Conservation (phyloP, 1,140 invertebrate species). For the Eupeodes corollae region DNA sequence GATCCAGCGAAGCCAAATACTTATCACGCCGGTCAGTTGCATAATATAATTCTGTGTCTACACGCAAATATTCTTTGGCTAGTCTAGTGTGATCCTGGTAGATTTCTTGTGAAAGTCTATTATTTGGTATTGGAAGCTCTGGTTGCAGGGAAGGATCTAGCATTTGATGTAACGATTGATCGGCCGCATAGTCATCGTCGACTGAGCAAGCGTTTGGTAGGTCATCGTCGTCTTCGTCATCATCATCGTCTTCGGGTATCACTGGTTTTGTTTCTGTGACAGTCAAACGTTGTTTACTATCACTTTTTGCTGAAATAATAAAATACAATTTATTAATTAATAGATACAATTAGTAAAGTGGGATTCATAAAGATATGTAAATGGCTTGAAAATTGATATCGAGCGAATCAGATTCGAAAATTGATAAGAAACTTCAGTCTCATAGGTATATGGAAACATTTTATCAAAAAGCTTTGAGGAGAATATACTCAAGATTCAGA, state of each 20-base stretch:
- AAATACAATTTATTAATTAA: not conserved
- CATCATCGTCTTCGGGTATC: constrained; percentile 5
- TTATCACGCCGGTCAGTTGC: constrained; percentile 31
- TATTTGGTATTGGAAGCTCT: constrained; percentile 62
- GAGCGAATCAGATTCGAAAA: no score
- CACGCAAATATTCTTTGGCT: constrained; percentile 60
- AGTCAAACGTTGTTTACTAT: constrained; percentile 31
- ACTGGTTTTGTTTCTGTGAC: constrained; percentile 32
- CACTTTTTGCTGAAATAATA: constrained; percentile 25
- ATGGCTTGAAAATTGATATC: not conserved
- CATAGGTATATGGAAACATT: no score
- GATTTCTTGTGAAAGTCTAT: constrained; percentile 65
- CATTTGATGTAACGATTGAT: constrained; percentile 61
- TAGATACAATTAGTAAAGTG: not conserved
- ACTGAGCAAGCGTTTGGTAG: constrained; percentile 14
- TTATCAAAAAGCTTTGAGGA: no score
- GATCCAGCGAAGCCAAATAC: constrained; percentile 29
- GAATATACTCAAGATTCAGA: no score
- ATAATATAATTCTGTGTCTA: constrained; percentile 36
- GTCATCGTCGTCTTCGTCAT: constrained; percentile 10
- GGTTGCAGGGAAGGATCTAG: constrained; percentile 70
- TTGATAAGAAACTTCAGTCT: no score
- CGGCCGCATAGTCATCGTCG: constrained; percentile 42
- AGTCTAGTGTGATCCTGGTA: constrained; percentile 77
- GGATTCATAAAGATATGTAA: not conserved